Conservation (phyloP, 1,140 invertebrate genomes). For the Diachasmimorpha longicaudata region DNA sequence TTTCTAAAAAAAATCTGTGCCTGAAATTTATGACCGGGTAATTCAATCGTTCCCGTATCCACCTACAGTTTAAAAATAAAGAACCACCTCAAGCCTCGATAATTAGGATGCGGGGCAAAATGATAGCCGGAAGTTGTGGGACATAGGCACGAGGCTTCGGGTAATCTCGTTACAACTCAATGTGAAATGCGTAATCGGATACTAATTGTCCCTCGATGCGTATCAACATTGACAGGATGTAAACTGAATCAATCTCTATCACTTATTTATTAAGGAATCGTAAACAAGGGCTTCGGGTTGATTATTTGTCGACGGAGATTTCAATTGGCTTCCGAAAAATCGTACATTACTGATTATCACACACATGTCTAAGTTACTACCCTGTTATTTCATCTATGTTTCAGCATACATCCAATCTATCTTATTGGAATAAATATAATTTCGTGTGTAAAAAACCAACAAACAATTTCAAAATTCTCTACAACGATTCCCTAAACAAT, state of each 20-base stretch:
- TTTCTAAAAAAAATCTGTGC: not conserved
- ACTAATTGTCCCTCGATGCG: constrained; percentile 23
- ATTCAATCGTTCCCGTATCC: not conserved
- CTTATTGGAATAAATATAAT: too few species aligned
- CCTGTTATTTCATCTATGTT: too few species aligned
- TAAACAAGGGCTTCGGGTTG: not conserved
- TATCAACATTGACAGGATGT: constrained; percentile 1
- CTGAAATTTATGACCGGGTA: not conserved
- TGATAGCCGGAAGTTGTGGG: constrained; percentile 27
- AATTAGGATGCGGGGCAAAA: constrained; percentile 33
- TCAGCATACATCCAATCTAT: too few species aligned
- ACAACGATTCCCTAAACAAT: too few species aligned
- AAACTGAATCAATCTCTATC: not conserved
- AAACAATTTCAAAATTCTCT: too few species aligned
- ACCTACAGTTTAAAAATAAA: not conserved
- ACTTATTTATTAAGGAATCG: not conserved
- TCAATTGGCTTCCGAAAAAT: too few species aligned
- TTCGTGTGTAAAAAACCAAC: too few species aligned
- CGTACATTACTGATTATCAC: too few species aligned
- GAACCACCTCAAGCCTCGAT: not conserved
- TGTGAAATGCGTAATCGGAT: constrained; percentile 26
- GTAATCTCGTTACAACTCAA: constrained; percentile 24
- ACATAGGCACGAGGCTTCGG: constrained; percentile 24
- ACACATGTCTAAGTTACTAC: too few species aligned
- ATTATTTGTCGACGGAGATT: not conserved